Percentiles rank a stretch among this genome's conserved stretches.
Conservation (phyloP, 2,888 invertebrate species). For the Netelia inedita region DNA sequence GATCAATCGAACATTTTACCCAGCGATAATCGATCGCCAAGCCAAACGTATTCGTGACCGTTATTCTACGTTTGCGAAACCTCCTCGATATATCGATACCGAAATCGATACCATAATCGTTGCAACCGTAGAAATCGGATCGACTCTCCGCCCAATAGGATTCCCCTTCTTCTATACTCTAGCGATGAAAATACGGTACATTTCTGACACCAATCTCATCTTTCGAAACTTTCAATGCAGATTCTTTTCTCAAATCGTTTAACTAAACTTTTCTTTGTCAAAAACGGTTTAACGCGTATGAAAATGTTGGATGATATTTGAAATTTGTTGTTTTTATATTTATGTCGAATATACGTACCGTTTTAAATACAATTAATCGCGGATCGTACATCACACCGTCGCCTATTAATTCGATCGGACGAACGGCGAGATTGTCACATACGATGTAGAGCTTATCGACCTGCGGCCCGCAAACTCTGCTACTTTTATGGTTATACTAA, state of each 20-base stretch:
- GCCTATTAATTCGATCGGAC: constrained; percentile 84
- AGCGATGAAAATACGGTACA: neutral
- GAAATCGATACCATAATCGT: constrained; percentile 60
- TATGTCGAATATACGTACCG: neutral
- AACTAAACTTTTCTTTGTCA: too few relatives aligned
- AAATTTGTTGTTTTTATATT: too few relatives aligned
- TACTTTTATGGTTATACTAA: neutral
- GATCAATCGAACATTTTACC: constrained; percentile 72
- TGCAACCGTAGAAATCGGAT: constrained; percentile 8
- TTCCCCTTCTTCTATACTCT: constrained; percentile 8
- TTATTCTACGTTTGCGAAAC: constrained; percentile 56
- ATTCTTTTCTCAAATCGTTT: too few relatives aligned
- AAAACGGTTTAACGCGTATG: too few relatives aligned
- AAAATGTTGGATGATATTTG: too few relatives aligned
- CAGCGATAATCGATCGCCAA: constrained; percentile 78
- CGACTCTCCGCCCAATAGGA: constrained; percentile 11
- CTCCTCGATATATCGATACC: constrained; percentile 31
- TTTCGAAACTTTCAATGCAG: too few relatives aligned
- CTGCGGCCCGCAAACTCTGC: constrained; percentile 66
- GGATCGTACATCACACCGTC: constrained; percentile 84
- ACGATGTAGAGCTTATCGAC: constrained; percentile 84
- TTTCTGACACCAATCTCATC: neutral
- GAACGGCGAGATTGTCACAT: constrained; percentile 84
- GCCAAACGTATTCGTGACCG: constrained; percentile 74
- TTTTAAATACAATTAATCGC: constrained; percentile 70